A percentile compares a stretch with the other conserved stretches of the same genome.
Conservation (phyloP, 2,113 vertebrate genomes). For the Scomber scombrus region DNA sequence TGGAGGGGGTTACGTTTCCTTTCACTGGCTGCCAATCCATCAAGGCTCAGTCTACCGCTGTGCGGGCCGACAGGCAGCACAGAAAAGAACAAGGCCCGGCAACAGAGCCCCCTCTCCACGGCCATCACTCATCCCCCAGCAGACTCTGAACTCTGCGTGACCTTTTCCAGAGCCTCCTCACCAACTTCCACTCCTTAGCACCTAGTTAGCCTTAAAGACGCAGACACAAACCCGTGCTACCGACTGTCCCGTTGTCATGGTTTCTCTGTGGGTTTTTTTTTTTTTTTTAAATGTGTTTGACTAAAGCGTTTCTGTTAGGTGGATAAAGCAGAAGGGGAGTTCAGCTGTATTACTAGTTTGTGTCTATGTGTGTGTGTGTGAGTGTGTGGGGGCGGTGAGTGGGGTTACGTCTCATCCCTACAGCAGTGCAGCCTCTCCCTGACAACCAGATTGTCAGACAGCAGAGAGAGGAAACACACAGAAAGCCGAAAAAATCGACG, state of each 20-base stretch:
- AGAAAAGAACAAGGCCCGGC: constrained; percentile 91
- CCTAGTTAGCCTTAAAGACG: constrained; percentile 78
- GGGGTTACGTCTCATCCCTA: constrained; percentile 31
- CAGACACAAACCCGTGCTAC: constrained; percentile 25
- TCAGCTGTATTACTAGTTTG: constrained; percentile 9
- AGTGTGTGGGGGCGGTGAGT: neutral
- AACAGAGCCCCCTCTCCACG: constrained; percentile 88
- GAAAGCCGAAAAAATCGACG: constrained; percentile 28
- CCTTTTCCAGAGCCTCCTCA: constrained; percentile 87
- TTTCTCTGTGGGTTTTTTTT: neutral
- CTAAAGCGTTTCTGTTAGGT: neutral
- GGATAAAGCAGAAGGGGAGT: constrained; percentile 6
- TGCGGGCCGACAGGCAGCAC: constrained; percentile 90
- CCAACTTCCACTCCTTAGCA: constrained; percentile 86
- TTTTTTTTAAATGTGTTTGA: neutral
- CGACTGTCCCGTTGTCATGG: neutral
- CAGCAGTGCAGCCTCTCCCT: constrained; percentile 39
- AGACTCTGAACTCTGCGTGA: constrained; percentile 94
- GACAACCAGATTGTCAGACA: constrained; percentile 66
- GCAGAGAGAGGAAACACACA: constrained; percentile 54
- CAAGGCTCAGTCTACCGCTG: constrained; percentile 95
- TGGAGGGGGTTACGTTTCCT: constrained; percentile 89
- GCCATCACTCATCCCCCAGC: constrained; percentile 91
- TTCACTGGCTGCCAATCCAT: constrained; percentile 97
- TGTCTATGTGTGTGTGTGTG: constrained; percentile 16